Percentiles rank a stretch among this genome's conserved stretches.
phyloP scores from a whole-genome alignment of 2,888 invertebrate genomes.

The Hypolimnas misippus region DNA sequence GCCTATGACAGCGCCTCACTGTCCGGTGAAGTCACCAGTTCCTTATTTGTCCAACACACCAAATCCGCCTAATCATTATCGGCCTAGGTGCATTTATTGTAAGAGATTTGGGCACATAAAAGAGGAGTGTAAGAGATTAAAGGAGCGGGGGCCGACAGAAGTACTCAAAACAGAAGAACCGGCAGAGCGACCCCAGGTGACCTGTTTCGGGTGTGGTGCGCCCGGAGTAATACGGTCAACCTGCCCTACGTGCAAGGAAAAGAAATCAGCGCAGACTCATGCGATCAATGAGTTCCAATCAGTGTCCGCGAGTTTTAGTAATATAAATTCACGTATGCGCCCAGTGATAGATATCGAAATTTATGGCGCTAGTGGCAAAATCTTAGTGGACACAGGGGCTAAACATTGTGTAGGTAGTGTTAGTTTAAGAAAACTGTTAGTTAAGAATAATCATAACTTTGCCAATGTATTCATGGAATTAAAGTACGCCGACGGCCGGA shows the following conservation, averaged over 20 bases:
- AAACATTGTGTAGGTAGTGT: slow-evolving; percentile 31
- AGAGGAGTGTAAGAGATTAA: not conserved
- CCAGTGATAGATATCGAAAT: slow-evolving; percentile 10
- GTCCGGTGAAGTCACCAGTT: not conserved
- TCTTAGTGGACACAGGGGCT: slow-evolving; percentile 27
- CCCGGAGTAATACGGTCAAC: slow-evolving; percentile 8
- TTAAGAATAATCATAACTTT: slow-evolving; percentile 11
- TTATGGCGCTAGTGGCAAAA: slow-evolving; percentile 17
- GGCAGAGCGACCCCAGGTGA: not conserved
- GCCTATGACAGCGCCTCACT: not conserved
- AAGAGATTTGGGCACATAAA: slow-evolving; percentile 16
- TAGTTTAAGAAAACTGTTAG: slow-evolving; percentile 22
- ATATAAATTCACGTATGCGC: slow-evolving; percentile 4
- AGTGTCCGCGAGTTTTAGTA: not conserved
- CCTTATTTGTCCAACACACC: not conserved
- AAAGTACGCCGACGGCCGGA: slow-evolving; percentile 22
- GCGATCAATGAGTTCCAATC: not conserved
- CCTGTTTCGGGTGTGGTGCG: slow-evolving; percentile 10
- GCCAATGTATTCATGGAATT: not conserved
- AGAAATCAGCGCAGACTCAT: not conserved
- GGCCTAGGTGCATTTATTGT: slow-evolving; percentile 11
- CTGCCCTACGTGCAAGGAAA: slow-evolving; percentile 8
- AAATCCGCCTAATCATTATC: not conserved
- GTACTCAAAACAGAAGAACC: not conserved
- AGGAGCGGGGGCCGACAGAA: not conserved